phyloP scores from a whole-genome alignment of 2,113 vertebrate genomes.

The Corynorhinus townsendii region DNA sequence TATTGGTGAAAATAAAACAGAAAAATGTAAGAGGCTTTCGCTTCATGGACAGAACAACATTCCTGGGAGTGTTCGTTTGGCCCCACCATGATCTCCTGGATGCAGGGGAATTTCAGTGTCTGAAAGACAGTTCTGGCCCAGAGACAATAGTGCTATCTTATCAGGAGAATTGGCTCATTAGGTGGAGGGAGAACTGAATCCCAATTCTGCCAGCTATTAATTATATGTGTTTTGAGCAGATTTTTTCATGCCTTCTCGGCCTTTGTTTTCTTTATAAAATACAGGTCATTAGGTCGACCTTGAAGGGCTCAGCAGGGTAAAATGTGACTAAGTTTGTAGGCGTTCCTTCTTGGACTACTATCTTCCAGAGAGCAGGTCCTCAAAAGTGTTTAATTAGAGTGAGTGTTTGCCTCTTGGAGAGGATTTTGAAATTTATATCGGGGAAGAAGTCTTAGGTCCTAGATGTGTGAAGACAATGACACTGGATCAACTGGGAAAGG shows the following conservation, averaged over 20 bases:
- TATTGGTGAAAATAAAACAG: not conserved
- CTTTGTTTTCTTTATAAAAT: not conserved
- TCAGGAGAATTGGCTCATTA: not conserved
- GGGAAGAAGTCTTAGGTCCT: not conserved
- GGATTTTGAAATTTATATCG: not conserved
- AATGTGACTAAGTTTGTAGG: not conserved
- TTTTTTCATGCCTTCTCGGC: not conserved
- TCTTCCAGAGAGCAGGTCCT: not conserved
- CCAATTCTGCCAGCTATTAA: not conserved
- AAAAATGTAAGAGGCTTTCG: not conserved
- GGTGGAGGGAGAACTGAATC: not conserved
- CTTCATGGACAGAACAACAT: not conserved
- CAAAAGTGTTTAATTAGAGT: not conserved
- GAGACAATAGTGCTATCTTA: not conserved
- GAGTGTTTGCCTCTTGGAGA: not conserved
- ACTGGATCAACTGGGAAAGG: not conserved
- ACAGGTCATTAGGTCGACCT: not conserved
- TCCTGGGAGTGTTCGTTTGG: not conserved
- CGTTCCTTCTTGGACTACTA: not conserved
- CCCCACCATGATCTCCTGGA: not conserved
- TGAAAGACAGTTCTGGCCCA: not conserved
- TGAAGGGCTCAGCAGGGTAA: not conserved
- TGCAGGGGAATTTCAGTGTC: not conserved
- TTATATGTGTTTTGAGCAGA: not conserved
- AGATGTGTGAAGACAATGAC: not conserved